Conservation (phyloP, 2,113 vertebrate genomes). For the Synodontis membranacea region DNA sequence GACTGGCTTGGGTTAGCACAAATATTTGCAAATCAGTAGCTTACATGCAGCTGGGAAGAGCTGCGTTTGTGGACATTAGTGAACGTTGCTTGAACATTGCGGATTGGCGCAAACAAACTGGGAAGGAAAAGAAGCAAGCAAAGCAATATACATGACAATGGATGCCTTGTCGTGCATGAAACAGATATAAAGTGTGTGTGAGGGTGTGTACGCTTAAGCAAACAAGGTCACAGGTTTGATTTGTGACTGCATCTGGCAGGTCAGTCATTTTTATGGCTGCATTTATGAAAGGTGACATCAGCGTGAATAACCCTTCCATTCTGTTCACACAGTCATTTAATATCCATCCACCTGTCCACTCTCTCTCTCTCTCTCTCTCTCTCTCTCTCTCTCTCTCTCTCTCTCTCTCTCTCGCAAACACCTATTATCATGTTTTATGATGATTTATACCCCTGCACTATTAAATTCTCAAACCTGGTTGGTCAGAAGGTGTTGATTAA, state of each 20-base stretch:
- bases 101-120: not conserved
- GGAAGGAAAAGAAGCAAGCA: not conserved
- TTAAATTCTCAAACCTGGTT: not conserved
- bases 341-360: constrained; percentile 42
- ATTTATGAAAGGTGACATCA: constrained; percentile 57
- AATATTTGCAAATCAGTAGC: constrained; percentile 10
- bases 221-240: constrained; percentile 38
- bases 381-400: not conserved
- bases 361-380: not conserved
- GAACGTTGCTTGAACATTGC: not conserved
- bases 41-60: not conserved
- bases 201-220: constrained; percentile 28
- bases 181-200: not conserved
- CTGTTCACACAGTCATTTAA: constrained; percentile 53
- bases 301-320: constrained; percentile 46
- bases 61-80: not conserved
- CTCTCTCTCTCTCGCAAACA: not conserved
- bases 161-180: not conserved
- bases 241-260: constrained; percentile 30
- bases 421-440: not conserved
- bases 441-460: not conserved
- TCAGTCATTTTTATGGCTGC: constrained; percentile 49
- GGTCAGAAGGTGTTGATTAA: not conserved
- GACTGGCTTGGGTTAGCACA: not conserved
- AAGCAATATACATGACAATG: no score